phyloP scores from a whole-genome alignment of 2,113 vertebrate species.

The Ctenodactylus gundi region DNA sequence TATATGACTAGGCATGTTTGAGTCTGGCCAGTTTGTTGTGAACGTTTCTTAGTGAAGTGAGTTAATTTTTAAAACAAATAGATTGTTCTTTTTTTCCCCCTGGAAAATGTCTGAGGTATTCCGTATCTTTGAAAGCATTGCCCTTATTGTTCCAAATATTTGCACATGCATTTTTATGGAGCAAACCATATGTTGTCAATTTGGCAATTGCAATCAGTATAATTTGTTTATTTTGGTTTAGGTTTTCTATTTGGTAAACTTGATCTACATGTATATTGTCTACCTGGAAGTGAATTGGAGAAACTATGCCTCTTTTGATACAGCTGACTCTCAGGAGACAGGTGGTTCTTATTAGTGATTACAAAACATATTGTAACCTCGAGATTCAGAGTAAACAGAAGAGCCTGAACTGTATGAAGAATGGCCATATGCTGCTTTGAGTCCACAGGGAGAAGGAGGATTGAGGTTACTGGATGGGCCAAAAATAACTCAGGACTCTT shows the following conservation, averaged over 20 bases:
- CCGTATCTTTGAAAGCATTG: not conserved
- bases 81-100: not conserved
- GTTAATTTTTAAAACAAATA: not conserved
- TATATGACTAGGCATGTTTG: not conserved
- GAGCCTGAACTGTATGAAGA: not conserved
- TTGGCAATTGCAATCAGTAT: not conserved
- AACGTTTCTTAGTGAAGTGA: not conserved
- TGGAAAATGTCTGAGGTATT: not conserved
- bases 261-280: not conserved
- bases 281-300: slow-evolving; percentile 2
- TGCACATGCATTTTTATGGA: not conserved
- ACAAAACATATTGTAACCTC: slow-evolving; percentile 59
- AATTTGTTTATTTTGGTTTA: slow-evolving; percentile 40
- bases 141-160: not conserved
- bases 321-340: slow-evolving; percentile 38
- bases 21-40: not conserved
- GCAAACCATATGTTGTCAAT: slow-evolving; percentile 17
- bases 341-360: slow-evolving; percentile 59
- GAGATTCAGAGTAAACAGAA: slow-evolving; percentile 34
- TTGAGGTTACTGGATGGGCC: not conserved
- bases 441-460: slow-evolving; percentile 6
- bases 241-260: not conserved
- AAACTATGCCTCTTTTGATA: slow-evolving; percentile 15
- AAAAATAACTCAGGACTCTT: slow-evolving; percentile 29
- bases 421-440: slow-evolving; percentile 23